These are phyloP conservation scores for Dorcus hopei DNA, from an alignment of 2,888 invertebrate genomes.

Conservation along the genomic window DNA sequence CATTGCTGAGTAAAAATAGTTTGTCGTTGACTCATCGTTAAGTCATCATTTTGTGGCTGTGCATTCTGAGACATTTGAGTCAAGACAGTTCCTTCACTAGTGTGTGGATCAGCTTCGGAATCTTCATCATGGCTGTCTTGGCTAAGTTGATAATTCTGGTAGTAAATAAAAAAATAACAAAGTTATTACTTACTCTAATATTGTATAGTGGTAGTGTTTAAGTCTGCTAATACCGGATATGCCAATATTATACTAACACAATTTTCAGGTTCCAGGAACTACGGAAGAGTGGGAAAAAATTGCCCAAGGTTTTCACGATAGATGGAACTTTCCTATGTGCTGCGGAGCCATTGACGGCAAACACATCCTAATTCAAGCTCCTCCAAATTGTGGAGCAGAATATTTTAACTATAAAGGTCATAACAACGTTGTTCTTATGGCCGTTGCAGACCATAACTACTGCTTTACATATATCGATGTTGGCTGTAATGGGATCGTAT, in stretches of 20 bases:
- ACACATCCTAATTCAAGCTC: slow-evolving; percentile 8
- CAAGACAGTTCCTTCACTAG: background rate
- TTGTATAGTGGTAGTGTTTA: too few species aligned
- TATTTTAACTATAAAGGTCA: slow-evolving; percentile 10
- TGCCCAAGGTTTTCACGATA: background rate
- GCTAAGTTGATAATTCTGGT: background rate
- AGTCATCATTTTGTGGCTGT: background rate
- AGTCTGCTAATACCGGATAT: too few species aligned
- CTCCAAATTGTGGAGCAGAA: slow-evolving; percentile 4
- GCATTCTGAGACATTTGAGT: too few species aligned
- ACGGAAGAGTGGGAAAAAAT: background rate
- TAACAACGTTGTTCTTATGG: background rate
- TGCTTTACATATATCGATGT: slow-evolving; percentile 2
- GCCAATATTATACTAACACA: too few species aligned
- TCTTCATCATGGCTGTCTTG: background rate
- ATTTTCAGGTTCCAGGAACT: background rate
- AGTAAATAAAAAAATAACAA: background rate
- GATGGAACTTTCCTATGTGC: slow-evolving; percentile 7
- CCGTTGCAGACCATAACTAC: background rate
- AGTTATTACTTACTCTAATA: too few species aligned
- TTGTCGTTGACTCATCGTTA: background rate
- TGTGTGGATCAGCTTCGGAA: background rate
- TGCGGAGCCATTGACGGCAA: slow-evolving; percentile 10
- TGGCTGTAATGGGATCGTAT: background rate
- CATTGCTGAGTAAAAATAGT: background rate